phyloP scores from a whole-genome alignment of 2,797 vertebrate species.

The Chaenodraco wilsoni region DNA sequence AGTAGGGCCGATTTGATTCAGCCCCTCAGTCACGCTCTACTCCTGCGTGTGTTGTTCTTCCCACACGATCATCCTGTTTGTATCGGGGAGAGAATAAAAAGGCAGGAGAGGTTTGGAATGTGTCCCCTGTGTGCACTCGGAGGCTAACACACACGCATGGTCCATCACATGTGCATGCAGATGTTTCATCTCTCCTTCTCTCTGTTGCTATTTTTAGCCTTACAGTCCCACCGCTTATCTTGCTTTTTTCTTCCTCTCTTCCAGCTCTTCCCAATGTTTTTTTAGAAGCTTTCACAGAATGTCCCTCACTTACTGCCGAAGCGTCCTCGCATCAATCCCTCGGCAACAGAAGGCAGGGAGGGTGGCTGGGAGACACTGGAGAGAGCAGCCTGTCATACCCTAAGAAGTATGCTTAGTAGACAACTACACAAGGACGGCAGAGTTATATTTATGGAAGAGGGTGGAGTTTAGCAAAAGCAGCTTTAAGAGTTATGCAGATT shows the following conservation, averaged over 20 bases:
- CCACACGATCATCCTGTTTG: conserved; percentile 13
- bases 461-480: conserved; percentile 26
- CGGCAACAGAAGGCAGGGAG: conserved; percentile 45
- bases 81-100: conserved; percentile 8
- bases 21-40: conserved; percentile 22
- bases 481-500: conserved; percentile 36
- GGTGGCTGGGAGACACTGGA: conserved; percentile 35
- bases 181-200: conserved; percentile 43
- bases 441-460: conserved; percentile 27
- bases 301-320: conserved; percentile 17
- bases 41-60: not conserved
- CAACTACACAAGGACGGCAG: conserved; percentile 43
- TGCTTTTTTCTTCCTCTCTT: conserved; percentile 10
- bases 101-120: conserved; percentile 18
- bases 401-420: conserved; percentile 46
- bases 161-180: conserved; percentile 28
- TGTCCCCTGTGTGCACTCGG: conserved; percentile 3
- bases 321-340: conserved; percentile 24
- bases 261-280: conserved; percentile 25
- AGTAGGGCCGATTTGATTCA: conserved; percentile 31
- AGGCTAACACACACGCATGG: conserved; percentile 12
- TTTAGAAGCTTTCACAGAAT: conserved; percentile 21
- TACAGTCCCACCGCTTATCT: conserved; percentile 35
- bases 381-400: conserved; percentile 38
- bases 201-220: conserved; percentile 57